Percentiles rank a stretch among this genome's conserved stretches.
These are phyloP conservation scores for Dendrolimus houi DNA, from an alignment of 2,888 invertebrate genomes.

Conservation along the genomic window DNA sequence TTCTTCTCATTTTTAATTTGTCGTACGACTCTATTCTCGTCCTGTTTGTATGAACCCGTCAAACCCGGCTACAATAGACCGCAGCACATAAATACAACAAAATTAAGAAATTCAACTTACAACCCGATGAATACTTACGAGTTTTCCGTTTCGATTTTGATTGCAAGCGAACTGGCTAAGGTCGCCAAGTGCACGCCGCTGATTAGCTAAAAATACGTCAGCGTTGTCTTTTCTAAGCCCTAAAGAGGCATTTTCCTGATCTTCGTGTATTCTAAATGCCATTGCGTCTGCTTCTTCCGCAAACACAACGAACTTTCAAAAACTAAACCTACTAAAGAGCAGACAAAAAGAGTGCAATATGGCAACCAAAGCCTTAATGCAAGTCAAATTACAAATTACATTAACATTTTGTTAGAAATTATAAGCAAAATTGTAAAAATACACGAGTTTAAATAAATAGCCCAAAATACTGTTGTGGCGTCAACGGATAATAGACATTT, in stretches of 20 bases:
- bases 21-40: slow-evolving; percentile 62
- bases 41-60: slow-evolving; percentile 65
- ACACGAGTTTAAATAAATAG: slow-evolving; percentile 31
- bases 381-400: slow-evolving; percentile 21
- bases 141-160: slow-evolving; percentile 68
- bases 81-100: slow-evolving; percentile 1
- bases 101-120: background rate
- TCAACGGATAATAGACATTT: slow-evolving; percentile 72
- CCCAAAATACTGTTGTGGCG: slow-evolving; percentile 44
- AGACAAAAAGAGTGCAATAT: slow-evolving; percentile 30
- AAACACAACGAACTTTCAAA: slow-evolving; percentile 33
- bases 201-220: slow-evolving; percentile 65
- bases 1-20: slow-evolving; percentile 70
- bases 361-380: slow-evolving; percentile 37
- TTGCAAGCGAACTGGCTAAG: slow-evolving; percentile 77
- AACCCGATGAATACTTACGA: slow-evolving; percentile 56
- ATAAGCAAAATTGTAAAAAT: slow-evolving; percentile 39
- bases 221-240: slow-evolving; percentile 71
- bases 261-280: slow-evolving; percentile 87
- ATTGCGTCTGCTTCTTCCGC: slow-evolving; percentile 68
- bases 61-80: slow-evolving; percentile 46
- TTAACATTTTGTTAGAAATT: slow-evolving; percentile 42
- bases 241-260: slow-evolving; percentile 82
- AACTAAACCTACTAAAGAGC: slow-evolving; percentile 30
- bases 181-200: slow-evolving; percentile 80